These are phyloP conservation scores for Holotrichia oblita DNA, from an alignment of 1,140 invertebrate species.

Conservation along the genomic window DNA sequence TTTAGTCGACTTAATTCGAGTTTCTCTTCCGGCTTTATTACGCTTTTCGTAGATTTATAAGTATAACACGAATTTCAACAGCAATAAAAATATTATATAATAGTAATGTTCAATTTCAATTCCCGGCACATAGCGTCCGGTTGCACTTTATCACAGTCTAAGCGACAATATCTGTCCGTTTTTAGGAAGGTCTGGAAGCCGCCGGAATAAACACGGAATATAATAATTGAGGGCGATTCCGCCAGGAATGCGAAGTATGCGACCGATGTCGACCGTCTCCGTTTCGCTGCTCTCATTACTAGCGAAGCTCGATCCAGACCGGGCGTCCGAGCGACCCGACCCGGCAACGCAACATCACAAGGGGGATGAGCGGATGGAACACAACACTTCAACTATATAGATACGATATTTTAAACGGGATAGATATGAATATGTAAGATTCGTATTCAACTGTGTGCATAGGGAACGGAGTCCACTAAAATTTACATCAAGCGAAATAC, in stretches of 20 bases:
- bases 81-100: constrained; percentile 29
- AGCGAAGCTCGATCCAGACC: background rate
- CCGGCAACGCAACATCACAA: constrained; percentile 12
- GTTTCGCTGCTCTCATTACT: constrained; percentile 44
- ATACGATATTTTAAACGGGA: constrained; percentile 22
- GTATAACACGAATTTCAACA: background rate
- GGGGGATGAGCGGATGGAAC: background rate
- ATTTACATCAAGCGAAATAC: background rate
- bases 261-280: constrained; percentile 45
- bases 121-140: constrained; percentile 18
- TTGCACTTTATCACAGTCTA: constrained; percentile 22
- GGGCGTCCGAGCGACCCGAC: background rate
- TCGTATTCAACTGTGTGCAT: background rate
- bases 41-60: background rate
- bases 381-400: background rate
- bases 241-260: constrained; percentile 53
- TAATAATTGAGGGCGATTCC: constrained; percentile 52
- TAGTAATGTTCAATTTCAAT: constrained; percentile 34
- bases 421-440: background rate
- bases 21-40: background rate
- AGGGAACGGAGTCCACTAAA: background rate
- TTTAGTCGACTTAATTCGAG: background rate
- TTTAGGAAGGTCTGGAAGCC: constrained; percentile 43
- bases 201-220: constrained; percentile 56
- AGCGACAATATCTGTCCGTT: constrained; percentile 52